Evolutionary conservation across 1,140 invertebrate species (phyloP).

Genomic region (Spodoptera frugiperda): DNA sequence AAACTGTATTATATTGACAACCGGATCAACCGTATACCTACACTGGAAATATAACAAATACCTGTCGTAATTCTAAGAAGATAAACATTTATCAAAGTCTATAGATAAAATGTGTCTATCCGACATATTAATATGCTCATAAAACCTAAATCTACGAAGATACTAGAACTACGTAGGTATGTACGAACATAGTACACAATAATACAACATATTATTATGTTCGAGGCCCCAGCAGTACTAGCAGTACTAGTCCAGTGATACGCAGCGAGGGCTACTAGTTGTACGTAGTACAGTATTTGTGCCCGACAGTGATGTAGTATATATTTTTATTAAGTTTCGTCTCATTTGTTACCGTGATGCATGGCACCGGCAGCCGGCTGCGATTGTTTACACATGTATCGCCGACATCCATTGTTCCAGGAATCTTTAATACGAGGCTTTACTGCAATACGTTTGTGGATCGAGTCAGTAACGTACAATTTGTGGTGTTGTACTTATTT

Average conservation of each 20-base stretch:
- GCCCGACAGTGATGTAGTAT: constrained; percentile 12
- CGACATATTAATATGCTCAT: too few species aligned
- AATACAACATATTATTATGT: too few species aligned
- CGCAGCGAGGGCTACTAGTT: background rate
- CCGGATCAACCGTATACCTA: too few species aligned
- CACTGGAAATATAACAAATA: too few species aligned
- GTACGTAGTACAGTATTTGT: constrained; percentile 8
- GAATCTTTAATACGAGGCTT: background rate
- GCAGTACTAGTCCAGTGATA: background rate
- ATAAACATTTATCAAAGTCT: too few species aligned
- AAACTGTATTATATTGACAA: too few species aligned
- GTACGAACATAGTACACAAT: too few species aligned
- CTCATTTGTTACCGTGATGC: constrained; percentile 27
- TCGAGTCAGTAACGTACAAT: background rate
- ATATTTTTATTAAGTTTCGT: constrained; percentile 30
- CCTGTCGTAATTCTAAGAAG: too few species aligned
- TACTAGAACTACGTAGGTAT: too few species aligned
- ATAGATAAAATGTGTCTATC: too few species aligned
- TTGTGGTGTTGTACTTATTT: too few species aligned
- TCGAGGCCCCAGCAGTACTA: background rate
- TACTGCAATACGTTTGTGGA: background rate
- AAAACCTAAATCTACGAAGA: too few species aligned
- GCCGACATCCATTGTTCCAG: background rate
- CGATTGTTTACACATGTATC: constrained; percentile 14
- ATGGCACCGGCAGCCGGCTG: background rate